Evolutionary conservation across 2,888 invertebrate genomes (phyloP).

Genomic region (Seira ritae): DNA sequence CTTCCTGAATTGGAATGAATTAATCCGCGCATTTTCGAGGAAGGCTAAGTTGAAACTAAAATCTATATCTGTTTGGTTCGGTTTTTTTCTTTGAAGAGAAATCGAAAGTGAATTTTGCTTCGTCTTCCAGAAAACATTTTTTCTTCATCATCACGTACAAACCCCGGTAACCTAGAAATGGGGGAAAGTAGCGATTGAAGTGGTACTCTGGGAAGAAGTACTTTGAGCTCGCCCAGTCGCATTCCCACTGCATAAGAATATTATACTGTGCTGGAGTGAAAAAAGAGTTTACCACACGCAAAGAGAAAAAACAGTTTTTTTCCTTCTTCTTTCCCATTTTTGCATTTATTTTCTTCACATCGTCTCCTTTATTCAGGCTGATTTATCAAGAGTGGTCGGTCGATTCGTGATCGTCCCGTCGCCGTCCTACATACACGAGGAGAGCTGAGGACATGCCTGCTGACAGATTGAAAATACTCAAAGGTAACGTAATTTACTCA

Average conservation of each 20-base stretch:
- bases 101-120: background rate
- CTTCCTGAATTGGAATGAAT: background rate
- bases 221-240: conserved; percentile 3
- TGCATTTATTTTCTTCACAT: background rate
- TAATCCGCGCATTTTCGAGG: background rate
- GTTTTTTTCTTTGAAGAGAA: too few relatives aligned
- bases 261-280: background rate
- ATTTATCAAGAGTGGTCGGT: conserved; percentile 16
- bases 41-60: too few relatives aligned
- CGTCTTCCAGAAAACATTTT: background rate
- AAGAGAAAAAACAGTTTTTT: conserved; percentile 2
- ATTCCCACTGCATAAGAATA: conserved; percentile 6
- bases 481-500: conserved; percentile 21
- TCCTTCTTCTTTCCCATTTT: background rate
- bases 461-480: conserved; percentile 18
- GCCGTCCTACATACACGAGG: conserved; percentile 5
- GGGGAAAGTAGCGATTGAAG: conserved; percentile 5
- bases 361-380: conserved; percentile 1
- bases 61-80: too few relatives aligned
- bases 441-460: conserved; percentile 2
- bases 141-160: background rate
- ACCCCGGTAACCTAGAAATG: conserved; percentile 10
- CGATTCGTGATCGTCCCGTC: conserved; percentile 20
- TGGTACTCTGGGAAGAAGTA: conserved; percentile 6
- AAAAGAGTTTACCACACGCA: conserved; percentile 4